Evolutionary conservation across 1,140 invertebrate species (phyloP), one percentile per base, ranked within the genome.

Genomic region (Cylas formicarius): DNA sequence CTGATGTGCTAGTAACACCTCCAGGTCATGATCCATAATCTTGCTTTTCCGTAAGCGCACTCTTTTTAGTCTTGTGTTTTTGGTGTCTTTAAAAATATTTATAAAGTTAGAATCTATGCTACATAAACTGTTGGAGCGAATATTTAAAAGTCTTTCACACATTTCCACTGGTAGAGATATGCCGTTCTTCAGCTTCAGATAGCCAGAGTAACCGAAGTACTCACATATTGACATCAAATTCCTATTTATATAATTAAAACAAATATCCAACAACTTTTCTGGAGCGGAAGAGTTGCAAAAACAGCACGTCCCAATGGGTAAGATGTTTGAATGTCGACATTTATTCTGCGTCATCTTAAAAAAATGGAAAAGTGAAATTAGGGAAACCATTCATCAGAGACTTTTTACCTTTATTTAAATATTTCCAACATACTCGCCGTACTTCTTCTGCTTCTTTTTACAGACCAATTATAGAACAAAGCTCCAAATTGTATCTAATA

Each of bases 21-120:
- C 63, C 4, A 91, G 65, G n/a, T 80, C 77, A 28, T 72, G 66
- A 58, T 86, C 80, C 8, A 77, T 79, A 10, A 92, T 71, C 7
- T 71, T 70, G n/a, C 80, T 78, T 54, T 84, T 77, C 32, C 75
- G 67, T 43, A 93, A 67, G 54, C 75, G 75, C 3, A 91, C 75
- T 28, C 73, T 67, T 53, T 78, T 78, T 3, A 92, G 67, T 40
- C 80, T 76, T 1, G 86, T 86, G 8, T 70, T 68, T 0, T 63
- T 57, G 6, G 69, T 68, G 62, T 90, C 79, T 50, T 72, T 67
- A 58, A 91, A 89, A 45, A 90, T 71, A 47, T 77, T 72, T 3
- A 86, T 74, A 52, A 87, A 81, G 38, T 67, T 71, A 50, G 85
- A 77, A 55, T 78, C 74, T 5, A 80, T 59, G 9, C 72, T 67